Base-by-base conservation (phyloP, 2,113 vertebrate genomes). In the Sphyrna mokarran region DNA sequence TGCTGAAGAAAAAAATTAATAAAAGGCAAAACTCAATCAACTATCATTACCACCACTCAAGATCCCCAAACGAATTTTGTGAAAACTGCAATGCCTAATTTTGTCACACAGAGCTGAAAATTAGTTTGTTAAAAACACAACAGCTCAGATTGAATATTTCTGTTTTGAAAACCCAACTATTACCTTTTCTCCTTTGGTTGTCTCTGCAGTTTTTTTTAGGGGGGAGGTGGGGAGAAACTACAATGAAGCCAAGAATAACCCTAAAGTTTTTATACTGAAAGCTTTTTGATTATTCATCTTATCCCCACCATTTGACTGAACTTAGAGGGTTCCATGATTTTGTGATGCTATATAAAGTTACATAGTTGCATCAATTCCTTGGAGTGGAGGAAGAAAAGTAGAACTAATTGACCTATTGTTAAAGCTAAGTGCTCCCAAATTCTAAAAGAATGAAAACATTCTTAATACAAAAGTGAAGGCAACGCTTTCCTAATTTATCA, bases 1-100 rank as follows among this genome's bases (percentile, higher is more conserved):
- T 96, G 97, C 96, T 96, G 96, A 97, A 96, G 95, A 95, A 96
- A 97, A 54, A 97, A 96, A 97, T 97, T 97, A 97, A 98, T 97
- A 97, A 97, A 96, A 96, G 96, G 96, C 96, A 97, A 66, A 96
- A 96, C 97, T 97, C 97, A 97, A 97, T 97, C 97, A 97, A 97
- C 97, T 98, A 97, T 97, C 98, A 98, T 98, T 98, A 98, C 97
- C 97, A 97, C 97, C 97, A 97, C 97, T 97, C 96, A 96, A 96
- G 97, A 97, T 97, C 97, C 96, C 97, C 97, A 97, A 96, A 96
- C 96, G 96, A 97, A 97, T 97, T 97, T 97, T 96, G 96, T 96
- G 97, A 97, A 97, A 97, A 97, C 97, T 96, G 97, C 97, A 96
- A 97, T 96, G 97, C 97, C 96, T 96, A 96, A 97, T 97, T 96